These are phyloP conservation scores for Volucella inanis DNA, from an alignment of 2,888 invertebrate species.

Conservation along the genomic window DNA sequence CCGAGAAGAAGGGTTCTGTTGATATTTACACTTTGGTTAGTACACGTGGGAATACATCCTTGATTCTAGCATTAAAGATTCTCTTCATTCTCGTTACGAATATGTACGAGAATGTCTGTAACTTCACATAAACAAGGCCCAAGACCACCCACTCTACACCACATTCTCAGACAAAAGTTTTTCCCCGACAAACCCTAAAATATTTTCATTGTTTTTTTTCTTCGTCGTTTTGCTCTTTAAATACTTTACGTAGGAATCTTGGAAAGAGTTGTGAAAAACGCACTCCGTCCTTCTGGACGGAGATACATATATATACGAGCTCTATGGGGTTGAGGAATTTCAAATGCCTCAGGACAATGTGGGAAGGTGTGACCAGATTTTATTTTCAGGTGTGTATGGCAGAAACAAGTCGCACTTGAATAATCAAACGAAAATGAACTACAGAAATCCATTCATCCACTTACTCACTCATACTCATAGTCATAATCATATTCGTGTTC, in stretches of 20 bases:
- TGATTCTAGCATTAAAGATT: constrained; percentile 14
- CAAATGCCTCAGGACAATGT: constrained; percentile 20
- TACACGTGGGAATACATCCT: constrained; percentile 34
- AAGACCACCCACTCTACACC: background rate
- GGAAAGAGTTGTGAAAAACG: constrained; percentile 5
- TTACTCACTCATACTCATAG: background rate
- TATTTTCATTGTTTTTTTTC: constrained; percentile 47
- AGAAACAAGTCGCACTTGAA: constrained; percentile 29
- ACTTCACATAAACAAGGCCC: too few relatives aligned
- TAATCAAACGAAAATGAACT: constrained; percentile 56
- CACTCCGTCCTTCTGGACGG: background rate
- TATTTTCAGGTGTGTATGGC: background rate
- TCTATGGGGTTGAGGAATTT: constrained; percentile 3
- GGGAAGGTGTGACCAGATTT: constrained; percentile 58
- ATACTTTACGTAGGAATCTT: constrained; percentile 2
- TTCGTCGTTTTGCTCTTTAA: constrained; percentile 21
- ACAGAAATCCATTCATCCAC: background rate
- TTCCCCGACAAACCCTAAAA: constrained; percentile 27
- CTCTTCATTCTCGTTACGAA: constrained; percentile 9
- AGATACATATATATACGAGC: too few relatives aligned
- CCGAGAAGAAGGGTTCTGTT: constrained; percentile 15
- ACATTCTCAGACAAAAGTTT: constrained; percentile 22
- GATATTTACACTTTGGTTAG: constrained; percentile 1
- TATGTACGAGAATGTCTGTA: background rate
- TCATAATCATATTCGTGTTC: background rate